phyloP scores from a whole-genome alignment of 2,888 invertebrate genomes.

The Drosophila neonasuta region DNA sequence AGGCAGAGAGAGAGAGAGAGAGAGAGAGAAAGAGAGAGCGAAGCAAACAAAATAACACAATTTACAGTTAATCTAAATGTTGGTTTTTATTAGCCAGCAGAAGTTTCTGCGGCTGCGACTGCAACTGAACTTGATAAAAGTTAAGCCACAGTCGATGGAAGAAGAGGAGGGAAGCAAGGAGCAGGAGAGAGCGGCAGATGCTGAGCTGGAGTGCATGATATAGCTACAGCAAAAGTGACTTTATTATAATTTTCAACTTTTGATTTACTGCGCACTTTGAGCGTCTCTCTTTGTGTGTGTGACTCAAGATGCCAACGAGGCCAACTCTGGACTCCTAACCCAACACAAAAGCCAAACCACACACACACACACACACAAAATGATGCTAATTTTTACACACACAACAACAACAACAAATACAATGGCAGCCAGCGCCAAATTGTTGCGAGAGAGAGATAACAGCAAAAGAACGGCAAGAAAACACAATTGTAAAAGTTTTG shows the following conservation, averaged over 20 bases:
- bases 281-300: slow-evolving; percentile 19
- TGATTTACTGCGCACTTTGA: slow-evolving; percentile 69
- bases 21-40: no score
- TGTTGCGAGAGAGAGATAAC: slow-evolving; percentile 41
- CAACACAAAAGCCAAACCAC: slow-evolving; percentile 58
- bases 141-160: slow-evolving; percentile 42
- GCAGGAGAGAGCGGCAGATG: not conserved
- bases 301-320: slow-evolving; percentile 53
- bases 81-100: slow-evolving; percentile 71
- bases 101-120: slow-evolving; percentile 64
- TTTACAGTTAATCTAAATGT: slow-evolving; percentile 78
- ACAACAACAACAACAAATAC: slow-evolving; percentile 31
- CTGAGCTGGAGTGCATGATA: slow-evolving; percentile 58
- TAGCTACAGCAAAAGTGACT: slow-evolving; percentile 72
- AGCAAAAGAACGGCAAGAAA: slow-evolving; percentile 46
- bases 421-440: slow-evolving; percentile 34
- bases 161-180: not conserved
- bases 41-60: slow-evolving; percentile 71
- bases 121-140: slow-evolving; percentile 74
- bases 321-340: slow-evolving; percentile 29
- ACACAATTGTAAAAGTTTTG: slow-evolving; percentile 74
- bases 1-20: not conserved
- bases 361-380: slow-evolving; percentile 55
- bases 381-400: slow-evolving; percentile 70
- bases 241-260: slow-evolving; percentile 77